These are phyloP conservation scores for Telenomus remus DNA, from an alignment of 1,140 invertebrate species.

Conservation along the genomic window DNA sequence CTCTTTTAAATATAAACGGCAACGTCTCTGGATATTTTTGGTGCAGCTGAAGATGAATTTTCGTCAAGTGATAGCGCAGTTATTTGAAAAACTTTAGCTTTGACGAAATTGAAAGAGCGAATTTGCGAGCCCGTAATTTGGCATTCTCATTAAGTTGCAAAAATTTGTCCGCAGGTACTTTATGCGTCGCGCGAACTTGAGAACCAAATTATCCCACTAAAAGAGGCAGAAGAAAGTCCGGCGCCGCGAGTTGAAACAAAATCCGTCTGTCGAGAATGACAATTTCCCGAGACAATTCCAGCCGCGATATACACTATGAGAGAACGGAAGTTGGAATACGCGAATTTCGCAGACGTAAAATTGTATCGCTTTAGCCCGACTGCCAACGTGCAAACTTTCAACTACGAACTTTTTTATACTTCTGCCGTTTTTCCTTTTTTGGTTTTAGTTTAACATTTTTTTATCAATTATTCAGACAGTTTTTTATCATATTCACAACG, in stretches of 20 bases:
- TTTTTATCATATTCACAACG: no score
- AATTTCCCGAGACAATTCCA: slow-evolving; percentile 29
- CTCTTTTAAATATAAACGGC: no score
- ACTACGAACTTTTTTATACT: not conserved
- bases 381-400: slow-evolving; percentile 1
- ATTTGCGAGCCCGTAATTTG: slow-evolving; percentile 32
- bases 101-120: slow-evolving; percentile 36
- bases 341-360: slow-evolving; percentile 3
- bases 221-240: slow-evolving; percentile 17
- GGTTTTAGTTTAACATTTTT: not conserved
- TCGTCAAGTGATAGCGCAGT: no score
- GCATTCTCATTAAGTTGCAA: slow-evolving; percentile 40
- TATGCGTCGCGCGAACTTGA: slow-evolving; percentile 24
- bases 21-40: no score
- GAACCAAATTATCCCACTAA: slow-evolving; percentile 28
- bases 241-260: slow-evolving; percentile 22
- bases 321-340: slow-evolving; percentile 13
- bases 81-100: slow-evolving; percentile 1
- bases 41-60: no score
- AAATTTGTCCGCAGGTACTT: slow-evolving; percentile 23
- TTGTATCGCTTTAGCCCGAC: slow-evolving; percentile 8
- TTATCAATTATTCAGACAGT: not conserved
- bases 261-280: slow-evolving; percentile 35
- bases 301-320: slow-evolving; percentile 1
- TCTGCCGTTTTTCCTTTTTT: not conserved